A percentile compares a stretch with the other conserved stretches of the same genome.
phyloP scores from a whole-genome alignment of 2,797 vertebrate genomes.

The Myripristis murdjan region DNA sequence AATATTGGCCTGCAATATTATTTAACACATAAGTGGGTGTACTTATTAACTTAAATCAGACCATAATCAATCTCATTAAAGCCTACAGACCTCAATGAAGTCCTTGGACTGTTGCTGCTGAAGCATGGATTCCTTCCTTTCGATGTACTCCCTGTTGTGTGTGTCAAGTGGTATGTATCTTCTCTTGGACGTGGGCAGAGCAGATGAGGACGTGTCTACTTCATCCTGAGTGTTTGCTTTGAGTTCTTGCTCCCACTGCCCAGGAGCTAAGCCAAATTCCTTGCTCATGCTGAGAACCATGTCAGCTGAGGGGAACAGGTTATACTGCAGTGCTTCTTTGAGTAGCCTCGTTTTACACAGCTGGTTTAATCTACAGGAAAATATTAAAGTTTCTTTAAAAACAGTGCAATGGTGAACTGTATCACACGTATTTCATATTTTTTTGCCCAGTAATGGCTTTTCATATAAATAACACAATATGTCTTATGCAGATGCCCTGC shows the following conservation, averaged over 20 bases:
- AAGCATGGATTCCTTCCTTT: constrained; percentile 58
- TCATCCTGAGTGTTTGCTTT: background rate
- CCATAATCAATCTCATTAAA: background rate
- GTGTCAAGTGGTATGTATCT: constrained; percentile 48
- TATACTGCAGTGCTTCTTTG: constrained; percentile 74
- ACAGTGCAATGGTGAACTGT: background rate
- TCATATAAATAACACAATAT: no score
- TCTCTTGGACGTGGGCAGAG: constrained; percentile 22
- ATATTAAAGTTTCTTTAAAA: constrained; percentile 1
- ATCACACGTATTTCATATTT: background rate
- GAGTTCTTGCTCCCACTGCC: constrained; percentile 26
- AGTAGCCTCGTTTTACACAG: constrained; percentile 79
- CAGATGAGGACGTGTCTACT: background rate
- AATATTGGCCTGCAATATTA: constrained; percentile 84
- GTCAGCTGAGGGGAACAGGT: constrained; percentile 87
- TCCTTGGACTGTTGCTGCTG: constrained; percentile 43
- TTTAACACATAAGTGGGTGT: constrained; percentile 11
- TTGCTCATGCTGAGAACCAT: constrained; percentile 86
- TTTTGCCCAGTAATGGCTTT: background rate
- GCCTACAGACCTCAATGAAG: constrained; percentile 70
- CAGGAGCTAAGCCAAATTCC: constrained; percentile 76
- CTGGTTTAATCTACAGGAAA: constrained; percentile 81
- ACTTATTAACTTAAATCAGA: background rate
- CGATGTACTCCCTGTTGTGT: constrained; percentile 66
- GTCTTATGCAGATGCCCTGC: no score